These are phyloP conservation scores for Crotalus horridus DNA, from an alignment of 2,113 vertebrate species.

Conservation along the genomic window DNA sequence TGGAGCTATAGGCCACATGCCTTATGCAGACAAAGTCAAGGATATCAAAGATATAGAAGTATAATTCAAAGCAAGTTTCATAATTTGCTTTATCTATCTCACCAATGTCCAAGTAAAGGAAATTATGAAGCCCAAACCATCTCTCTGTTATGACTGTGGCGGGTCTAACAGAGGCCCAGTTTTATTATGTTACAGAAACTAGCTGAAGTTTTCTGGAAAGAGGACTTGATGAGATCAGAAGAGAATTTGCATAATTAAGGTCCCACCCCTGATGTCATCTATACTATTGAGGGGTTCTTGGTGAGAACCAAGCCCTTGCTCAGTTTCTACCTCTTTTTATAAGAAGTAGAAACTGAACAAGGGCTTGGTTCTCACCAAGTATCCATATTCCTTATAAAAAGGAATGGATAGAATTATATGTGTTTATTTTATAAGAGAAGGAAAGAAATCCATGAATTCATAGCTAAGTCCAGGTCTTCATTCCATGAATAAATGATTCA, in stretches of 20 bases:
- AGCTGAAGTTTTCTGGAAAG: neutral
- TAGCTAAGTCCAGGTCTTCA: neutral
- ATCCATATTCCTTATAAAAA: neutral
- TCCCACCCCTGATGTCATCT: neutral
- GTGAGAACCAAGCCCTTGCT: too few relatives aligned
- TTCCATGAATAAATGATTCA: neutral
- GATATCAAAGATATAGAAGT: neutral
- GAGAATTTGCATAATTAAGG: neutral
- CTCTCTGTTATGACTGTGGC: neutral
- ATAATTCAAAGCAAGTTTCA: neutral
- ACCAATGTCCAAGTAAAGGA: neutral
- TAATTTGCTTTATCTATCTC: neutral
- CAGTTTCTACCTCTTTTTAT: neutral
- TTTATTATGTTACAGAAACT: neutral
- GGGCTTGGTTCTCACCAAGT: neutral
- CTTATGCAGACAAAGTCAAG: neutral
- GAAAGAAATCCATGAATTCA: neutral
- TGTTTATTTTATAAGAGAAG: neutral
- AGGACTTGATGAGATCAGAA: neutral
- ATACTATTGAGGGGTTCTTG: neutral
- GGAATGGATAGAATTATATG: neutral
- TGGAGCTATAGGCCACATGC: neutral
- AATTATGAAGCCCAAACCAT: neutral
- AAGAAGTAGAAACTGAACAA: neutral
- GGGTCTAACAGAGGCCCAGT: neutral